Base-by-base conservation (phyloP, 2,797 vertebrate genomes). In the Argyrosomus regius region DNA sequence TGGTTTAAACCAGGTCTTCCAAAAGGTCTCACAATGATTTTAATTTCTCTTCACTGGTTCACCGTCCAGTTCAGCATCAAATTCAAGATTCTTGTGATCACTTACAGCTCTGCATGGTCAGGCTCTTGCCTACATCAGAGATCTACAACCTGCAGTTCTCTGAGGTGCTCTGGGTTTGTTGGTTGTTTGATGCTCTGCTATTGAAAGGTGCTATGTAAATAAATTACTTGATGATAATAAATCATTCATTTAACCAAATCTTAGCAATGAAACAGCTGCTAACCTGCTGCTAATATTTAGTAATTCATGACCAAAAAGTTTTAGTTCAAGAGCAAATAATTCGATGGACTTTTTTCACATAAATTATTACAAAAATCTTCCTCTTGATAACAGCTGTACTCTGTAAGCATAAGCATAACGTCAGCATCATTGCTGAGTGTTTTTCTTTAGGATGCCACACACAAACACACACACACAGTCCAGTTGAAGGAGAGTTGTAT, bases 401-500 rank as follows among this genome's bases (percentile, higher is more conserved):
- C 39, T 60, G 18, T 6, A 0, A 52, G 49, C 7, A 0, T 61
- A 77, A 81, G 53, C 64, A 43, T 17, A 68, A 52, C 14, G 13
- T 76, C 79, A 72, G 67, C 79, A 58, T 71, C 60, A 60, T 49
- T 77, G 48, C 54, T 52, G 60, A 70, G 46, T 46, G 81, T 84
- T 80, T 83, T 82, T 78, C 57, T 48, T 57, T n/a, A 31, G 35
- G 5, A 48, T 11, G 12, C 9, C 52, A 61, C 64, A 58, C 66
- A 63, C 57, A 74, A 76, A 72, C 80, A 70, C 68, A 81, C 68
- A 81, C 70, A 78, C 74, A 95, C 93, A 90, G 90, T 91, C 92
- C 89, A 91, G 93, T 9, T 83, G 83, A 86, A 93, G 91, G 94
- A 94, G 95, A 95, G 93, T 95, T 90, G 93, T 94, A 94, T 96